phyloP scores from a whole-genome alignment of 2,888 invertebrate genomes.

The Diabrotica balteata region DNA sequence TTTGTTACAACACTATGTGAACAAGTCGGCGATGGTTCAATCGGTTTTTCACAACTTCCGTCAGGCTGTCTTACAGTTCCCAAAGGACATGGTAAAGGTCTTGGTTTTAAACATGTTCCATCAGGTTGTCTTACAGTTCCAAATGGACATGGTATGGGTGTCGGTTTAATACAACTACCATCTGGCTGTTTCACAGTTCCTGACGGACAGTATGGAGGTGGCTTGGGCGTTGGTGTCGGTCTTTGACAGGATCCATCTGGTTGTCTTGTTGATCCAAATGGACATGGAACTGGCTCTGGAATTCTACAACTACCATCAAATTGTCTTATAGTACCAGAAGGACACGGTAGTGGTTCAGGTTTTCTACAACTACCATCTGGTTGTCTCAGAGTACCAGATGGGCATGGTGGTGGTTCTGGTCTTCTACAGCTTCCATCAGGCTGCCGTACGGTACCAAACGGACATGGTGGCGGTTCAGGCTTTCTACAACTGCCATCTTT shows the following conservation, averaged over 20 bases:
- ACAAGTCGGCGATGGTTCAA: slow-evolving; percentile 24
- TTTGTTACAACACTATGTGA: not conserved
- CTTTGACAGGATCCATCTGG: slow-evolving; percentile 29
- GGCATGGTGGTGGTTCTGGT: slow-evolving; percentile 20
- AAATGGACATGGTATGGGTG: slow-evolving; percentile 22
- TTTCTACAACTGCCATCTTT: no score
- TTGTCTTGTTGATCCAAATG: slow-evolving; percentile 33
- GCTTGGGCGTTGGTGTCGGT: slow-evolving; percentile 1
- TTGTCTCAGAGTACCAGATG: slow-evolving; percentile 16
- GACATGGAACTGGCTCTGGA: slow-evolving; percentile 30
- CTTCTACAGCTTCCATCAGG: slow-evolving; percentile 19
- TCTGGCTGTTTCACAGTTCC: slow-evolving; percentile 25
- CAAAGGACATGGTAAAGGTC: slow-evolving; percentile 18
- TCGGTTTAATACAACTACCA: slow-evolving; percentile 25
- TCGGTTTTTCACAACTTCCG: slow-evolving; percentile 24
- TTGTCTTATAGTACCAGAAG: slow-evolving; percentile 22
- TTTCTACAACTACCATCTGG: slow-evolving; percentile 33
- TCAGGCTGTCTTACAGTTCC: slow-evolving; percentile 19
- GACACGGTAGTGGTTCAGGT: slow-evolving; percentile 23
- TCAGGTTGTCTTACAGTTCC: slow-evolving; percentile 25
- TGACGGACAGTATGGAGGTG: slow-evolving; percentile 31
- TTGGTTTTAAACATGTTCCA: slow-evolving; percentile 20
- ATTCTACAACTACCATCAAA: slow-evolving; percentile 26
- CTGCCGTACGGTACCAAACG: no score
- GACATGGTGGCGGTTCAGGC: no score